These are phyloP conservation scores for Apeira syringaria DNA, from an alignment of 2,888 invertebrate genomes.

Conservation along the genomic window DNA sequence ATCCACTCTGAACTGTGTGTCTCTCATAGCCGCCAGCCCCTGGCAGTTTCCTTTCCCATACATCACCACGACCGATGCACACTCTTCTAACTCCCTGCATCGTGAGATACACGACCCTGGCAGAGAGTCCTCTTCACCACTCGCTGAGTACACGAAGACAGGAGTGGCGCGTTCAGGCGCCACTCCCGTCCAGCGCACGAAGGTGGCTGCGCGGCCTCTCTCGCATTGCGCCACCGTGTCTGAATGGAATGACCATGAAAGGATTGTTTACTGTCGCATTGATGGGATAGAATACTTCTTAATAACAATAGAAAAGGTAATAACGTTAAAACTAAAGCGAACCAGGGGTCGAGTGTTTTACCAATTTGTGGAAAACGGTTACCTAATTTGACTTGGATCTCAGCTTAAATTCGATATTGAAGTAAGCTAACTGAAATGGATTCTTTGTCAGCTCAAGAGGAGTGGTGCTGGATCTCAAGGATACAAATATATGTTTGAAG, in stretches of 20 bases:
- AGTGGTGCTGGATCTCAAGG: no score
- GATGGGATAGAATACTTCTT: no score
- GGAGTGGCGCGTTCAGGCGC: conserved; percentile 60
- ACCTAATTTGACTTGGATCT: no score
- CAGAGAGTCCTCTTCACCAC: conserved; percentile 69
- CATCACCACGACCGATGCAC: conserved; percentile 73
- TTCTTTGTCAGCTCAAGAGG: no score
- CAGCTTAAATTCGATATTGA: no score
- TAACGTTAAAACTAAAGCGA: no score
- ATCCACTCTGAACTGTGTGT: conserved; percentile 64
- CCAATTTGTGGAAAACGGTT: no score
- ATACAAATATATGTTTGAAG: no score
- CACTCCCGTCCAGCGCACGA: conserved; percentile 69
- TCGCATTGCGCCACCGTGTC: conserved; percentile 54
- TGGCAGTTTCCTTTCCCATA: conserved; percentile 77
- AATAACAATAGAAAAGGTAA: no score
- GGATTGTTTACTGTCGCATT: no score
- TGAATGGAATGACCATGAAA: conserved; percentile 29
- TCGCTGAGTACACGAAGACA: conserved; percentile 73
- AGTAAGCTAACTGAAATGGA: no score
- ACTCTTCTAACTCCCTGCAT: conserved; percentile 71
- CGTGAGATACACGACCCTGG: conserved; percentile 69
- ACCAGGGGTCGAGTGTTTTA: no score
- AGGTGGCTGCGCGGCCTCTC: conserved; percentile 50
- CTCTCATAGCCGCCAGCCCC: conserved; percentile 54